Conservation (phyloP, 2,113 vertebrate species). For the Ptyas mucosa region DNA sequence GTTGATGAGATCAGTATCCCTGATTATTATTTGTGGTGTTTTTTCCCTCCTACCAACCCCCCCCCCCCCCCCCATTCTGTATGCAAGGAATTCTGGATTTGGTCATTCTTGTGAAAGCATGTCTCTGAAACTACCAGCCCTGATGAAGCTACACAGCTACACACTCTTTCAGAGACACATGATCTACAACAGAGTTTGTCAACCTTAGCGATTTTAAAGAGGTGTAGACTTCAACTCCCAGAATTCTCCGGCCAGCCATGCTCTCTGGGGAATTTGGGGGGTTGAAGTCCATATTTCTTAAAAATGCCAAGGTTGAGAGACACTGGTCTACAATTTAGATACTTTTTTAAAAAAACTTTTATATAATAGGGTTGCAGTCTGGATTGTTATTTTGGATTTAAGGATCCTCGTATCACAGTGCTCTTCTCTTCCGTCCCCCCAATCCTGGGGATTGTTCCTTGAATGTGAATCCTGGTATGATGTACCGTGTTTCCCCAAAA, state of each 20-base stretch:
- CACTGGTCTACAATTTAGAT: neutral
- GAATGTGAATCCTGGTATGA: neutral
- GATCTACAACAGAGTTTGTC: neutral
- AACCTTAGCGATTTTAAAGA: neutral
- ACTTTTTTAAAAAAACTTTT: neutral
- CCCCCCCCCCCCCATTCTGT: no score
- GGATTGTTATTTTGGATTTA: neutral
- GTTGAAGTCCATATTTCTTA: neutral
- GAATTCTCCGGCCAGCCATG: neutral
- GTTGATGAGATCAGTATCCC: neutral
- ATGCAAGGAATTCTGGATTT: neutral
- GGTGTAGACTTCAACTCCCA: neutral
- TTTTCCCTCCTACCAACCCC: neutral
- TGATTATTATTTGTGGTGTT: neutral
- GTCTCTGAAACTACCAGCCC: neutral
- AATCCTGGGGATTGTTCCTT: neutral
- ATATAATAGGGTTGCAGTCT: neutral
- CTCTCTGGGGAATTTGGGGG: neutral
- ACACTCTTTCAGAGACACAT: no score
- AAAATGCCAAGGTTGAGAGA: neutral
- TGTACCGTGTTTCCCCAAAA: neutral
- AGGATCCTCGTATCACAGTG: neutral
- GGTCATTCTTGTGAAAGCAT: neutral
- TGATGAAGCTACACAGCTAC: neutral
- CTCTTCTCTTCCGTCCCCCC: neutral